Evolutionary conservation across 2,113 vertebrate species (phyloP), one percentile per base, ranked within the genome.

Genomic region (Eurystomus gularis): DNA sequence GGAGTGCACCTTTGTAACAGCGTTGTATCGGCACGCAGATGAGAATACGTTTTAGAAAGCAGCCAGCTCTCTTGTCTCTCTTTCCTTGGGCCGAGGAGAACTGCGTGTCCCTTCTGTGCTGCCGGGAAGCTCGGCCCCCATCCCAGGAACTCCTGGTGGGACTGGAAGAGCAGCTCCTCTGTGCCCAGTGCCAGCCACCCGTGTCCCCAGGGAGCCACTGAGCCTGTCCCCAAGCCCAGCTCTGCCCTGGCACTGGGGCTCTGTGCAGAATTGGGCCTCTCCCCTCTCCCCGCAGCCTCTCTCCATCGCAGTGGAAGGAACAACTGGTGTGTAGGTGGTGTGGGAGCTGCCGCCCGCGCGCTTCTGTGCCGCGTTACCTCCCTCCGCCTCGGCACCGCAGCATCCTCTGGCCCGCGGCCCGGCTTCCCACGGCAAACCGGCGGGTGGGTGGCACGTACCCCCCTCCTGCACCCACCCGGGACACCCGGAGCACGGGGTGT

Each of bases 1-100:
- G 96, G 71, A 95, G 97, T 91, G 93, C 94, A 77, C 86, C 17
- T 93, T 96, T 97, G 96, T 96, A 89, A 92, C 64, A 40, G 78
- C 88, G 66, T 91, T 94, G 95, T 97, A 26, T 28, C 3, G 84
- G 93, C 96, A 94, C 70, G 4, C 10, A 2, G 62, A 33, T 35
- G 75, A 89, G 94, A 97, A 95, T 58, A 86, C 77, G 76, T 79
- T 95, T 70, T 57, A 87, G 84, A 70, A 91, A 92, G 88, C 39
- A 85, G 84, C 12, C 13, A 0, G 3, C 15, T 65, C 54, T 57
- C 13, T 5, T 9, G 39, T 54, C 21, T 49, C 40, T 82, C 35
- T 61, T 12, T 77, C 31, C 49, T 54, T 1, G 5, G 10, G 25
- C 57, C 17, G 51, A 23, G 24, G 58, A 25, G 37, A 17, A 26